Conservation (phyloP, 2,797 vertebrate genomes). For the Poeciliopsis presidionis region DNA sequence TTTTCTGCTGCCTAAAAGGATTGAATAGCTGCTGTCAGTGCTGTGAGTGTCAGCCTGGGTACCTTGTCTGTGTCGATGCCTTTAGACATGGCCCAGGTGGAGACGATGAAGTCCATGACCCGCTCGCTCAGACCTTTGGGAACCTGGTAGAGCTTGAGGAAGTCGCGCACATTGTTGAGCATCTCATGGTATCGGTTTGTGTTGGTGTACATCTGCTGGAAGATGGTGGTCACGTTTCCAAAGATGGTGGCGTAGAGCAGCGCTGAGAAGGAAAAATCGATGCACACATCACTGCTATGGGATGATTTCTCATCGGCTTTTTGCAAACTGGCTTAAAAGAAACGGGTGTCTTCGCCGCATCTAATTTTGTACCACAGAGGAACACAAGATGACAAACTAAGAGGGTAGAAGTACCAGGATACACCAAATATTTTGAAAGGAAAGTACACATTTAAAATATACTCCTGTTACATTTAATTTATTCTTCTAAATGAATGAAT, state of each 20-base stretch:
- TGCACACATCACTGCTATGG: neutral
- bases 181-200: conserved; percentile 99
- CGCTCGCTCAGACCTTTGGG: conserved; percentile 97
- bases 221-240: conserved; percentile 99
- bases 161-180: conserved; percentile 98
- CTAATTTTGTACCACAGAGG: neutral
- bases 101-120: conserved; percentile 99
- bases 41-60: conserved; percentile 20
- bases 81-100: conserved; percentile 99
- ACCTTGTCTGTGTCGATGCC: conserved; percentile 99
- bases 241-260: conserved; percentile 97
- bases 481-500: neutral
- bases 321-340: neutral
- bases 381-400: neutral
- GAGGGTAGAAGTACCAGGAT: neutral
- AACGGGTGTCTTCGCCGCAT: neutral
- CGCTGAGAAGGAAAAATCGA: conserved; percentile 42
- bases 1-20: neutral
- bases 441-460: neutral
- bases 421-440: neutral
- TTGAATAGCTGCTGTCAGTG: neutral
- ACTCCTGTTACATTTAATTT: neutral
- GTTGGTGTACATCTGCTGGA: conserved; percentile 99
- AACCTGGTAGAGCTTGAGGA: conserved; percentile 97
- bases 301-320: neutral